phyloP scores from a whole-genome alignment of 2,113 vertebrate genomes.

The Murina feae region DNA sequence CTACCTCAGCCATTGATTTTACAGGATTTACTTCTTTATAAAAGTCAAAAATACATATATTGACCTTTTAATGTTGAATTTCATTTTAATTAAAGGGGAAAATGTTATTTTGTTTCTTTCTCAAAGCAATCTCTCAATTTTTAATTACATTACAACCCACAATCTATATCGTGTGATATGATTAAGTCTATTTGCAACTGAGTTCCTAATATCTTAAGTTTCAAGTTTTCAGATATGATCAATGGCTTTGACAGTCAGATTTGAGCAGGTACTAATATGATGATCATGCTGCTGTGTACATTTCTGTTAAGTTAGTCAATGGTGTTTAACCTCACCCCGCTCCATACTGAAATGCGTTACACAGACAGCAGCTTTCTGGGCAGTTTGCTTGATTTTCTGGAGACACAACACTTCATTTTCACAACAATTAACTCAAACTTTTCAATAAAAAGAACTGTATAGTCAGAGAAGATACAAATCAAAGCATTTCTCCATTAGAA shows the following conservation, averaged over 20 bases:
- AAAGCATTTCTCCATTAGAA: not conserved
- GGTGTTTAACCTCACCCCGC: not conserved
- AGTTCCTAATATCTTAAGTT: not conserved
- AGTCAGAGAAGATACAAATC: not conserved
- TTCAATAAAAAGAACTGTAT: not conserved
- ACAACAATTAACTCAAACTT: not conserved
- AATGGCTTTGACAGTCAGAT: not conserved
- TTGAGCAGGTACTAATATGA: not conserved
- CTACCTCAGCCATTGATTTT: not conserved
- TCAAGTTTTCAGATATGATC: constrained; percentile 11
- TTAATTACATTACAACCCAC: not conserved
- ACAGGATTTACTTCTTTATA: not conserved
- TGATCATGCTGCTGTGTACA: not conserved
- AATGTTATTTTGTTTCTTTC: not conserved
- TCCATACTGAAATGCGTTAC: not conserved
- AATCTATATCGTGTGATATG: not conserved
- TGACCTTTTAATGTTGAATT: not conserved
- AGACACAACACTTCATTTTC: not conserved
- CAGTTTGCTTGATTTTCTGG: constrained; percentile 19
- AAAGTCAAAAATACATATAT: not conserved
- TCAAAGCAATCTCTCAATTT: not conserved
- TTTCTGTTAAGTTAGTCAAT: constrained; percentile 24
- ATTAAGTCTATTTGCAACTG: not conserved
- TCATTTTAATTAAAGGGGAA: not conserved
- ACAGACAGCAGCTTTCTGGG: not conserved